phyloP scores from a whole-genome alignment of 2,797 vertebrate genomes.

The Phoebastria nigripes region DNA sequence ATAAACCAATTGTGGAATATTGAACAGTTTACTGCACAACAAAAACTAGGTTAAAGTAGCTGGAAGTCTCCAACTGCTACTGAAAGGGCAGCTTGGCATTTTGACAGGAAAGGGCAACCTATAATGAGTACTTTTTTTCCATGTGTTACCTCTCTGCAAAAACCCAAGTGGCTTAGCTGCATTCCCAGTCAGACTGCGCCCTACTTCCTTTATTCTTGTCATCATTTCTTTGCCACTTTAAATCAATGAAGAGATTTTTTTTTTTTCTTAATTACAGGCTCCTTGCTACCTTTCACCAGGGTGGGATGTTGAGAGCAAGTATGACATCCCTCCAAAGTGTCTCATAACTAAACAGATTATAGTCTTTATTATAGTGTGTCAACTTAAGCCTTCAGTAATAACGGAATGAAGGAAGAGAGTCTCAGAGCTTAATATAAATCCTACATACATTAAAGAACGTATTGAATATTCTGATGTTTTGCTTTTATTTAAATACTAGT shows the following conservation, averaged over 20 bases:
- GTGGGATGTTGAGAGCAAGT: background rate
- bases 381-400: background rate
- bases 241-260: background rate
- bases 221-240: background rate
- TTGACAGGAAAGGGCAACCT: slow-evolving; percentile 18
- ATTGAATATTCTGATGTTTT: background rate
- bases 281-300: background rate
- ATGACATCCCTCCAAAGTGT: background rate
- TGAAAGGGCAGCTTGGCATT: slow-evolving; percentile 47
- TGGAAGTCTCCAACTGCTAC: background rate
- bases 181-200: background rate
- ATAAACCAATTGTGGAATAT: slow-evolving; percentile 14
- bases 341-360: background rate
- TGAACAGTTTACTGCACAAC: background rate
- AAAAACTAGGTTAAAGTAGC: background rate
- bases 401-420: background rate
- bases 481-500: background rate
- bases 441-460: background rate
- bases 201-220: background rate
- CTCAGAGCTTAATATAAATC: background rate
- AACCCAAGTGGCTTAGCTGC: background rate
- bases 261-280: background rate
- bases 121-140: background rate
- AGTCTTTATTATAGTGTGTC: background rate
- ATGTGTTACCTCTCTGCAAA: background rate